Evolutionary conservation across 1,140 invertebrate species (phyloP), one percentile per base, ranked within the genome.

Genomic region (Caenorhabditis remanei): DNA sequence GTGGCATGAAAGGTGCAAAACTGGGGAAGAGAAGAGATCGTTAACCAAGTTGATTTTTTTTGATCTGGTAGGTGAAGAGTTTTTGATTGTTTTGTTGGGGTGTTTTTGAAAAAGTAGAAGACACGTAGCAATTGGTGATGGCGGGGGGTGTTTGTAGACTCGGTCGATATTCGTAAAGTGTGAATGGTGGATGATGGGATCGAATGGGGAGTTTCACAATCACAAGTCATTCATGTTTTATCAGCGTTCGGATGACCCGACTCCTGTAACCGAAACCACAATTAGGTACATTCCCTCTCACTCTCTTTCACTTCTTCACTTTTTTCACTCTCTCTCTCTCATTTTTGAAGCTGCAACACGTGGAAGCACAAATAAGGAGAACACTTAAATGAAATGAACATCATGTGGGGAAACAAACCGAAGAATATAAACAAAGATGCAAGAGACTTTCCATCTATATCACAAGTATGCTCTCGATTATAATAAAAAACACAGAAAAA

Each of bases 141-240:
- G 46, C 43, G n/a, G 71, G 13, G 4, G 9, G 11, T 32, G 2
- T 14, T 19, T 79, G 71, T 79, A 19, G 71, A 79, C 13, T 21
- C 9, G 4, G 11, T 46, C 9, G 40, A 11, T 32, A 13, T 21
- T 32, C 3, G n/a, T 21, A 11, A 24, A 21, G 61, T 63, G 61
- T 63, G 46, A 50, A 11, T 41, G 63, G 32, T 71, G 65, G 71
- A 21, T 24, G 71, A 41, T 50, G 43, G 71, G 71, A 71, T 71
- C 40, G 46, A 79, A 79, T 50, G 71, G 71, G 71, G 71, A 79
- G 71, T 9, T 79, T 79, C 71, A 79, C 71, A 79, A 79, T 79
- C 71, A 79, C 71, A 79, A 79, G 11, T 48, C 71, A 79, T 79
- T 79, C 71, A 79, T 53, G 19, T 79, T 79, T 79, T 79, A 79